Evolutionary conservation across 1,140 invertebrate species (phyloP).

Genomic region (Thalassaphorura encarpata): DNA sequence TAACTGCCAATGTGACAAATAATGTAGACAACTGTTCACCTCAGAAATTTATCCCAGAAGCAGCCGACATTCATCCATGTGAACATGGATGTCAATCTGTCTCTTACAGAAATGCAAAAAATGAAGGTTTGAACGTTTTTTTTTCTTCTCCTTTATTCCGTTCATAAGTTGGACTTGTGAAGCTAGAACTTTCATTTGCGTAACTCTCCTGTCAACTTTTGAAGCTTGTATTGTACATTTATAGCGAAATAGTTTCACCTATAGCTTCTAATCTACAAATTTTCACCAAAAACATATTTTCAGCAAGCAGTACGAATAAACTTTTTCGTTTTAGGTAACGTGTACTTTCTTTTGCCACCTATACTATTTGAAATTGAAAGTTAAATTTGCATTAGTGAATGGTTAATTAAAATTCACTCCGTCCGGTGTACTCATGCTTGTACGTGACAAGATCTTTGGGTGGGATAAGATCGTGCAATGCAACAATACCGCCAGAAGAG

Average conservation of each 20-base stretch:
- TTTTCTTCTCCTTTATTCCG: no score
- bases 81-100: conserved; percentile 24
- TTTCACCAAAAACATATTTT: background rate
- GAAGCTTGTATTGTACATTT: background rate
- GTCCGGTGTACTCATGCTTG: no score
- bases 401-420: no score
- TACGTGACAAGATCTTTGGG: no score
- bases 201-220: background rate
- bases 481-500: no score
- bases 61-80: conserved; percentile 5
- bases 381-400: no score
- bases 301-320: background rate
- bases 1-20: background rate
- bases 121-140: conserved; percentile 9
- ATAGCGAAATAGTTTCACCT: background rate
- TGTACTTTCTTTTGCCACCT: no score
- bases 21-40: conserved; percentile 15
- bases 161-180: background rate
- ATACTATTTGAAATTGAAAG: no score
- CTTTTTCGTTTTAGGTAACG: no score
- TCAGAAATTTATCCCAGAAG: conserved; percentile 14
- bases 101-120: conserved; percentile 18
- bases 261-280: background rate
- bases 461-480: no score
- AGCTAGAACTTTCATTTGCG: background rate